Evolutionary conservation across 2,888 invertebrate genomes (phyloP), one percentile per base, ranked within the genome.

Genomic region (Leptopilina drosophilae): DNA sequence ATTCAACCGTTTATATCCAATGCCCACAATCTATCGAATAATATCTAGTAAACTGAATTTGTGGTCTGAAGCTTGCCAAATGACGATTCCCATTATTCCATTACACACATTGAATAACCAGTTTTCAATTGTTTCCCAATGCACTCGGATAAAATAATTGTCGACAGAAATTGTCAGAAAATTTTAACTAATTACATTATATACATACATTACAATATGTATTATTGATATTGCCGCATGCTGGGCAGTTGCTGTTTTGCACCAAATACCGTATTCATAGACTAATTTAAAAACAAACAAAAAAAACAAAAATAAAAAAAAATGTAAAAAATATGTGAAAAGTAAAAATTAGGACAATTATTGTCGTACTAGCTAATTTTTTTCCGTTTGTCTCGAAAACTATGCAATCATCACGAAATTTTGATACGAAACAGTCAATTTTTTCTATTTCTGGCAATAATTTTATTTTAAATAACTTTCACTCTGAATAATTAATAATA

Each of bases 11-110:
- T 67, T 46, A 67, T 46, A 67, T 46, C 42, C 46, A 40, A 40
- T 46, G 67, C 46, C 46, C 67, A 49, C 67, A 20, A 67, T 42
- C 46, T 46, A 67, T 67, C 67, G 67, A 67, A 67, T 67, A 67
- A 67, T 67, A 20, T 67, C 67, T n/a, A 49, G 67, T 20, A 67
- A 67, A 49, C 67, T 67, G n/a, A 42, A 67, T 67, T 67, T 67
- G 67, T 46, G 67, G 67, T 67, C 20, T 15, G 46, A 15, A 46
- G 67, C 46, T 67, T 49, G 67, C 67, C 46, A 49, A 67, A 67
- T 67, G 67, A 67, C 46, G 46, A 49, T 67, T 67, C 67, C 67
- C 67, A 67, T 67, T 67, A 67, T 49, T 67, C 67, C 67, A 20
- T 20, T 46, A 67, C 67, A 42, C 66, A 66, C 15, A 46, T 15